These are phyloP conservation scores for Clivina fossor DNA, from an alignment of 2,888 invertebrate species.

Conservation along the genomic window DNA sequence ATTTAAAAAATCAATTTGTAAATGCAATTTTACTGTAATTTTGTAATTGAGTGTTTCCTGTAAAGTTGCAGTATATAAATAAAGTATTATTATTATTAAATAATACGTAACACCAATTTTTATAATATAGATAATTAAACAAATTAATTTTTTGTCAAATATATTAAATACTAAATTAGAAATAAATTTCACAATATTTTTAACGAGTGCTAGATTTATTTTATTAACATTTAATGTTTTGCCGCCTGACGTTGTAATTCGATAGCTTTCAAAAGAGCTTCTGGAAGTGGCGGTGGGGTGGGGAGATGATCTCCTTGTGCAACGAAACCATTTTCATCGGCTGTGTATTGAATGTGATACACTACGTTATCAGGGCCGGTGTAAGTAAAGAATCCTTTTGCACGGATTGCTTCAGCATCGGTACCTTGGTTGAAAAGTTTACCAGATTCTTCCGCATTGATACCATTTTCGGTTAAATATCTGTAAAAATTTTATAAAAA, in stretches of 20 bases:
- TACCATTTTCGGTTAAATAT: constrained; percentile 60
- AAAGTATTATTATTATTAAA: too few relatives aligned
- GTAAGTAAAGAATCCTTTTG: constrained; percentile 68
- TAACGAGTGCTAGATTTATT: neutral
- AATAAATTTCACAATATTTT: neutral
- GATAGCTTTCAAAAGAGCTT: constrained; percentile 43
- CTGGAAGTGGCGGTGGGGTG: constrained; percentile 46
- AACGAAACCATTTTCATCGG: constrained; percentile 63
- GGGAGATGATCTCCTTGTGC: constrained; percentile 57
- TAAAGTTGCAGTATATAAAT: too few relatives aligned
- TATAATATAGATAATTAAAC: too few relatives aligned
- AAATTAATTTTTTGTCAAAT: too few relatives aligned
- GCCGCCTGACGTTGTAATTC: constrained; percentile 35
- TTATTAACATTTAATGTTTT: neutral
- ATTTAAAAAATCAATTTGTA: too few relatives aligned
- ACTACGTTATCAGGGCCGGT: constrained; percentile 64
- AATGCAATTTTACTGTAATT: too few relatives aligned
- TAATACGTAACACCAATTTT: too few relatives aligned
- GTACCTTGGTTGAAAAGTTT: constrained; percentile 58
- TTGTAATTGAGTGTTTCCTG: too few relatives aligned
- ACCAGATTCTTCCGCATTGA: constrained; percentile 57
- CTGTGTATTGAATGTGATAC: constrained; percentile 61
- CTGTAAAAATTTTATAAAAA: too few relatives aligned
- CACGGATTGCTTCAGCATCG: constrained; percentile 61
- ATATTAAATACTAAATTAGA: too few relatives aligned